Percentiles rank a stretch among this genome's conserved stretches.
Evolutionary conservation across 2,888 invertebrate genomes (phyloP).

Genomic region (Hirtodrosophila duncani): DNA sequence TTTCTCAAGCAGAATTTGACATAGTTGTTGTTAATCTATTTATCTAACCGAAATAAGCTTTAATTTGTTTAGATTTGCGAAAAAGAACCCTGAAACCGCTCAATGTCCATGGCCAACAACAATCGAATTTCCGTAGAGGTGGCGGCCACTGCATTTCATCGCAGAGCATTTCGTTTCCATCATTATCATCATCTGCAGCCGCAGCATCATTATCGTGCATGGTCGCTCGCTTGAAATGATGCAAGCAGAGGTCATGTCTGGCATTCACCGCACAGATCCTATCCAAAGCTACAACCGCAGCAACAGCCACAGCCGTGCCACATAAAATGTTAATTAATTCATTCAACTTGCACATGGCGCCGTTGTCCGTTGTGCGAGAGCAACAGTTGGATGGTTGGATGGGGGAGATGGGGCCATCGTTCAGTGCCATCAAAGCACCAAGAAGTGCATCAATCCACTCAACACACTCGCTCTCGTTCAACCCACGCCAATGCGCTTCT

Average conservation of each 20-base stretch:
- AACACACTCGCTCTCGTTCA: conserved; percentile 5
- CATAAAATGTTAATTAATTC: conserved; percentile 63
- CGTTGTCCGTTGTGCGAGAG: conserved; percentile 8
- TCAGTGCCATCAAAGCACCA: conserved; percentile 24
- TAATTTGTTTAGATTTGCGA: too few relatives aligned
- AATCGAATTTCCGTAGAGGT: conserved; percentile 29
- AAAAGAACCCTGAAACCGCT: conserved; percentile 32
- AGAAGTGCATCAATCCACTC: conserved; percentile 5
- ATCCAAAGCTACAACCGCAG: conserved; percentile 4
- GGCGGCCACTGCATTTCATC: conserved; percentile 1
- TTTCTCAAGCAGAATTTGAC: too few relatives aligned
- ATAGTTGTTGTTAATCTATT: conserved; percentile 9
- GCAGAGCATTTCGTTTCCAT: conserved; percentile 17
- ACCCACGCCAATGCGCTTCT: conserved; percentile 1
- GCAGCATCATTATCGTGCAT: conserved; percentile 34
- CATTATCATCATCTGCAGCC: too few relatives aligned
- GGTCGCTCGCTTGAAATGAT: conserved; percentile 28
- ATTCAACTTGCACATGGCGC: conserved; percentile 60
- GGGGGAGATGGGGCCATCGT: conserved; percentile 17
- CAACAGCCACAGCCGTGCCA: conserved; percentile 17
- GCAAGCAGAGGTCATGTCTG: conserved; percentile 56
- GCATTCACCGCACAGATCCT: conserved; percentile 12
- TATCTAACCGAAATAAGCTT: not conserved
- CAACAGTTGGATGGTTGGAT: conserved; percentile 21
- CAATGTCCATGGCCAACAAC: conserved; percentile 26